Base-by-base conservation (phyloP, 1,140 invertebrate species). In the Papilio polyxenes region DNA sequence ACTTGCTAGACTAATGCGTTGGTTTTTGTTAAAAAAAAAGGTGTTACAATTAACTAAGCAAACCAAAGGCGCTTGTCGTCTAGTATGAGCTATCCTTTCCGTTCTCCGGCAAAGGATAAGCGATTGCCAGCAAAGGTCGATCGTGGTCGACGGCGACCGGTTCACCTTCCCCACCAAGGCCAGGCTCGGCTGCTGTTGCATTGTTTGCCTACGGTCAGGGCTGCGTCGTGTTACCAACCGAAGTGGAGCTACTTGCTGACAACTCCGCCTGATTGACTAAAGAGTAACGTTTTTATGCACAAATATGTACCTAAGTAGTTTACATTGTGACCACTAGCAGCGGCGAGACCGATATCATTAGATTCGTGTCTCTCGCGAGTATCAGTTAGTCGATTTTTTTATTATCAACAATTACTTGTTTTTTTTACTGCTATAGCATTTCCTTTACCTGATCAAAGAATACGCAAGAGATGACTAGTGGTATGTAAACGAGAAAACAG, bases 31-130 rank as follows among this genome's bases (percentile, higher is more conserved):
- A 31, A 3, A 31, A 31, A 23, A 23, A 3, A 23, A 31, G 2
- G 65, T 37, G 23, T 69, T 40, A 37, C 31, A 72, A 40, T 65
- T 37, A 40, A 15, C 31, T 72, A 15, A 72, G 23, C 31, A 72
- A 23, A 72, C 3, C n/a, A 17, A 59, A 72, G 62, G 11, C 31
- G 40, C 65, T 72, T 37, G 31, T 17, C 13, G 31, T 15, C 37
- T 37, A 56, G 53, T 17, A 56, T 37, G 65, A 72, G 65, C 65
- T 72, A 72, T 72, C 31, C 65, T 72, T 72, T 37, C 65, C 65
- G 65, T 37, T 72, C 65, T 72, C 65, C 65, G 31, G 37, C 31
- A 72, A 72, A 72, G 65, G 65, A 72, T 72, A 72, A 72, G 31
- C 65, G 65, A 72, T 72, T 72, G 65, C 65, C 13, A 72, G 11